Conservation (phyloP, 1,140 invertebrate species). For the Platorchestia sp. region DNA sequence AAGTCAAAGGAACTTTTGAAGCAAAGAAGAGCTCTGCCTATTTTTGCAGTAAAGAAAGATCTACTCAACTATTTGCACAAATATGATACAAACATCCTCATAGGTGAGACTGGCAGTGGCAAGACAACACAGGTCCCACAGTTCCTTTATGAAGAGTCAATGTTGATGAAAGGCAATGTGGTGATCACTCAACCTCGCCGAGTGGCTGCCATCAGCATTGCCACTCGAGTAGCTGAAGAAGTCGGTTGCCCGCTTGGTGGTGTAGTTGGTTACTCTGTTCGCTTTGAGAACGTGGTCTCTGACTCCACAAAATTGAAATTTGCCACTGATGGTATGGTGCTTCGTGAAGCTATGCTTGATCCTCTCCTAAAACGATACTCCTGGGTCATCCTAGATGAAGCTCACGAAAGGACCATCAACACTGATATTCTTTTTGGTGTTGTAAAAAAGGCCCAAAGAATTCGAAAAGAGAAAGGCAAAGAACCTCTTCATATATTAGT, state of each 20-base stretch:
- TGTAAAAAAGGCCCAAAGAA: conserved; percentile 83
- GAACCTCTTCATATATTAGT: conserved; percentile 78
- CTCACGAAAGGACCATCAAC: conserved; percentile 95
- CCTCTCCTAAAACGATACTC: conserved; percentile 82
- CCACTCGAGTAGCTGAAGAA: conserved; percentile 88
- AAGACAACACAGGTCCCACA: conserved; percentile 95
- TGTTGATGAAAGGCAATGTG: conserved; percentile 71
- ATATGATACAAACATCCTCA: conserved; percentile 78
- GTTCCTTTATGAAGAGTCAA: conserved; percentile 77
- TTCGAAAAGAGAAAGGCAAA: conserved; percentile 75
- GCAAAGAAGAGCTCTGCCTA: conserved; percentile 63
- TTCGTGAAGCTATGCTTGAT: conserved; percentile 87
- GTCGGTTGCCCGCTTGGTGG: conserved; percentile 78
- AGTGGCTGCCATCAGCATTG: conserved; percentile 92
- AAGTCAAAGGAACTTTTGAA: conserved; percentile 58
- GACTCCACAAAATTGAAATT: conserved; percentile 84
- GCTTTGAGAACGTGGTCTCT: conserved; percentile 90
- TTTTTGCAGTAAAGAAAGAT: conserved; percentile 60
- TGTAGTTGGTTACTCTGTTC: conserved; percentile 89
- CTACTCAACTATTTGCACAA: conserved; percentile 62
- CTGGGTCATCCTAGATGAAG: conserved; percentile 94
- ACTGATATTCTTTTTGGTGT: conserved; percentile 94
- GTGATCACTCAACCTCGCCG: conserved; percentile 80
- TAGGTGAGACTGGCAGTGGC: conserved; percentile 91
- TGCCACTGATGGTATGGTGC: conserved; percentile 95